Percentiles rank a stretch among this genome's conserved stretches.
These are phyloP conservation scores for Actinostola sp. DNA, from an alignment of 92 coral and sea anemone species.

Conservation along the genomic window DNA sequence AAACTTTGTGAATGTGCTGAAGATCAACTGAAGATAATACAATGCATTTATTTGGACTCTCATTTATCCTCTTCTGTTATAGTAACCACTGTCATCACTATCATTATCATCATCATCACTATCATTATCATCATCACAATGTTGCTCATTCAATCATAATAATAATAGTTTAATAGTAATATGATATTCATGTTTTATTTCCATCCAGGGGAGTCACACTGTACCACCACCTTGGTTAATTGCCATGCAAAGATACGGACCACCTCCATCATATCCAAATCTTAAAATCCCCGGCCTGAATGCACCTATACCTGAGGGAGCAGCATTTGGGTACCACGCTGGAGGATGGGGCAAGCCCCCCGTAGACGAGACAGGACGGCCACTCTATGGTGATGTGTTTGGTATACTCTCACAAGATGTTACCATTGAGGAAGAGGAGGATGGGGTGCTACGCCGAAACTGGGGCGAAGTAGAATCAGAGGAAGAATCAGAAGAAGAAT, in stretches of 20 bases:
- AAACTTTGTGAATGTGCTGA: too few relatives aligned
- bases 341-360: conserved; percentile 99
- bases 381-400: conserved; percentile 97
- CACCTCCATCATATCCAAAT: conserved; percentile 98
- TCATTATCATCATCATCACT: too few relatives aligned
- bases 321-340: conserved; percentile 98
- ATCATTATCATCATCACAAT: too few relatives aligned
- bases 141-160: background rate
- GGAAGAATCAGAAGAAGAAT: conserved; percentile 87
- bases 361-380: conserved; percentile 95
- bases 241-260: conserved; percentile 99
- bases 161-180: background rate
- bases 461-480: conserved; percentile 99
- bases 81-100: too few relatives aligned
- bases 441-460: conserved; percentile 77
- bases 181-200: background rate
- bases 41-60: too few relatives aligned
- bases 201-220: conserved; percentile 63
- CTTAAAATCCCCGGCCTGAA: conserved; percentile 94
- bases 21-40: too few relatives aligned
- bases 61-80: too few relatives aligned
- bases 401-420: conserved; percentile 83
- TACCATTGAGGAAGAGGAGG: conserved; percentile 79
- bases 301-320: conserved; percentile 99
- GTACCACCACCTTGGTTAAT: conserved; percentile 99